Evolutionary conservation across 2,888 invertebrate genomes (phyloP).

Genomic region (Tachystola acroxantha): DNA sequence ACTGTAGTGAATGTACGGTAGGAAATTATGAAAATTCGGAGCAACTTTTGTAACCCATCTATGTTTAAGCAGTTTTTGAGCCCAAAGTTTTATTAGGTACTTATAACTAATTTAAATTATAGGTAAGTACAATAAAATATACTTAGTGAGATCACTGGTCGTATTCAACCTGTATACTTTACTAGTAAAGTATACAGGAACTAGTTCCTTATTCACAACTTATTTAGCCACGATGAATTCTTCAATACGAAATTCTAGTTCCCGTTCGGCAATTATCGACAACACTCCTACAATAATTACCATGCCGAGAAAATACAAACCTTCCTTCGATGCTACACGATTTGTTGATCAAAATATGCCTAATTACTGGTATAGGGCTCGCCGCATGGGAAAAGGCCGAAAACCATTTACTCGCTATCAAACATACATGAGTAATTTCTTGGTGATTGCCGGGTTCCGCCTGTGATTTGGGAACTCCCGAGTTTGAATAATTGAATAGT

Average conservation of each 20-base stretch:
- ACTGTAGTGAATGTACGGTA: too few relatives aligned
- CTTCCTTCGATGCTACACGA: slow-evolving; percentile 29
- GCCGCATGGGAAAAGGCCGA: slow-evolving; percentile 61
- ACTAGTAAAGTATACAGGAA: too few relatives aligned
- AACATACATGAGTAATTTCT: slow-evolving; percentile 64
- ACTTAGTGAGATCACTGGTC: too few relatives aligned
- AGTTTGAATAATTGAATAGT: slow-evolving; percentile 40
- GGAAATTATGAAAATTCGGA: too few relatives aligned
- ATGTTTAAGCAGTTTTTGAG: too few relatives aligned
- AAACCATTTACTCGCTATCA: slow-evolving; percentile 66
- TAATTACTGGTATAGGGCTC: slow-evolving; percentile 47
- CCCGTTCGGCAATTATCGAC: slow-evolving; percentile 44
- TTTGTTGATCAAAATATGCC: slow-evolving; percentile 16
- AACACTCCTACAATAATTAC: slow-evolving; percentile 65
- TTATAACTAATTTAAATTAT: too few relatives aligned
- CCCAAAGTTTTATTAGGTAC: too few relatives aligned
- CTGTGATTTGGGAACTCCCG: slow-evolving; percentile 59
- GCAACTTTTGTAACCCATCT: too few relatives aligned
- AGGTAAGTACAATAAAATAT: too few relatives aligned
- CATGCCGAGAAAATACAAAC: slow-evolving; percentile 20
- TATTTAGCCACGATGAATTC: background rate
- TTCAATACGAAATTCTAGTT: slow-evolving; percentile 27
- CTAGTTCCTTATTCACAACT: too few relatives aligned
- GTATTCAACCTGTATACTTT: too few relatives aligned
- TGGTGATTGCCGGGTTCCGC: slow-evolving; percentile 55